Base-by-base conservation (phyloP, 2,113 vertebrate species). In the Cavia aperea region DNA sequence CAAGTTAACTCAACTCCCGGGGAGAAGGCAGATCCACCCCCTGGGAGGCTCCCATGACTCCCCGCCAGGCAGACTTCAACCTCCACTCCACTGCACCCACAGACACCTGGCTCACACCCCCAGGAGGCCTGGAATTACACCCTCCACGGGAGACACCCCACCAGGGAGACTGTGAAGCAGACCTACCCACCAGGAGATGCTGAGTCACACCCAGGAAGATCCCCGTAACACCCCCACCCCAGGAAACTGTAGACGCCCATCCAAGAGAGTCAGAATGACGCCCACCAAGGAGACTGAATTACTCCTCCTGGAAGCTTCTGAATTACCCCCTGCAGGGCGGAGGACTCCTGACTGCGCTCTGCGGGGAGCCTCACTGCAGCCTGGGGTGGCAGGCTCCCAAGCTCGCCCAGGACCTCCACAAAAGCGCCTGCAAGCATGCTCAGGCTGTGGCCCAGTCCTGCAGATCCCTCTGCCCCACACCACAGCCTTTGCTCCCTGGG, bases 351-450 rank as follows among this genome's bases (percentile, higher is more conserved):
- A 70, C 36, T 23, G n/a, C 24, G 18, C 66, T 62, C 79, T 72
- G 70, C 54, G 10, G 29, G 19, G 29, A 60, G 72, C 72, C 26
- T 46, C 0, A 33, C 15, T n/a, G 16, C 21, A 19, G 13, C 66
- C 24, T 66, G 7, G 13, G 68, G n/a, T 12, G 12, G 62, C 49
- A 79, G 70, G 49, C 43, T 65, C 73, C 77, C 29, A 70, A 33
- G 43, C 33, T 54, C 21, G 14, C 0, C 36, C 43, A 54, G 82
- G 68, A 93, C 58, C 43, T 4, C 21, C 0, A 9, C 3, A 39
- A 39, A 39, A 39, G 2, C n/a, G 51, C 10, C 4, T n/a, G 19
- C 31, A 29, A 0, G 5, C 0, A 5, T 89, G 31, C 39, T 54
- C 29, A 49, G 46, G 26, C 58, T 39, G 18, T 2, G 12, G 16